phyloP scores from a whole-genome alignment of 1,140 invertebrate species.

The Drosophila pseudoobscura region DNA sequence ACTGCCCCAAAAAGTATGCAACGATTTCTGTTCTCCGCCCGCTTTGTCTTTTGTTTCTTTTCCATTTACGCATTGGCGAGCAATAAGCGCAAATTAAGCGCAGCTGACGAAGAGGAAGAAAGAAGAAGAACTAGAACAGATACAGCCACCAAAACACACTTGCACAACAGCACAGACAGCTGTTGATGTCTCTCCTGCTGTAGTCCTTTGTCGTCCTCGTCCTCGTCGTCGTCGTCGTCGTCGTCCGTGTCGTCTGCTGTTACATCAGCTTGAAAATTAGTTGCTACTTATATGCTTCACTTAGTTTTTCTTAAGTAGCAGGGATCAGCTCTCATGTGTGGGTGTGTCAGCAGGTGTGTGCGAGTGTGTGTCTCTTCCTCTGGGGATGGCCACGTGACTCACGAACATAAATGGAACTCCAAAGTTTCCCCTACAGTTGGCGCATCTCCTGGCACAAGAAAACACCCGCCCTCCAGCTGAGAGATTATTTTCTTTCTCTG shows the following conservation, averaged over 20 bases:
- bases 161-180: slow-evolving; percentile 16
- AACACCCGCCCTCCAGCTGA: background rate
- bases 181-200: slow-evolving; percentile 26
- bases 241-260: slow-evolving; percentile 51
- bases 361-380: background rate
- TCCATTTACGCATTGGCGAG: slow-evolving; percentile 61
- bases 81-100: slow-evolving; percentile 74
- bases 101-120: slow-evolving; percentile 51
- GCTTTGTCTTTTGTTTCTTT: slow-evolving; percentile 59
- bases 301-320: slow-evolving; percentile 81
- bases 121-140: slow-evolving; percentile 24
- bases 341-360: slow-evolving; percentile 39
- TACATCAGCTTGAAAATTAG: slow-evolving; percentile 80
- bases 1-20: slow-evolving; percentile 52
- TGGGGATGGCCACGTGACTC: slow-evolving; percentile 13
- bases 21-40: slow-evolving; percentile 31
- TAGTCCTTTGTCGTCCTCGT: slow-evolving; percentile 37
- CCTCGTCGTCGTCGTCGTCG: background rate
- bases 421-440: too few species aligned
- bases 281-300: slow-evolving; percentile 80
- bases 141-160: slow-evolving; percentile 9
- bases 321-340: slow-evolving; percentile 63
- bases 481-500: slow-evolving; percentile 71
- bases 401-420: background rate
- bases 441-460: too few species aligned